phyloP scores from a whole-genome alignment of 2,888 invertebrate species.

The Protophormia terraenovae region DNA sequence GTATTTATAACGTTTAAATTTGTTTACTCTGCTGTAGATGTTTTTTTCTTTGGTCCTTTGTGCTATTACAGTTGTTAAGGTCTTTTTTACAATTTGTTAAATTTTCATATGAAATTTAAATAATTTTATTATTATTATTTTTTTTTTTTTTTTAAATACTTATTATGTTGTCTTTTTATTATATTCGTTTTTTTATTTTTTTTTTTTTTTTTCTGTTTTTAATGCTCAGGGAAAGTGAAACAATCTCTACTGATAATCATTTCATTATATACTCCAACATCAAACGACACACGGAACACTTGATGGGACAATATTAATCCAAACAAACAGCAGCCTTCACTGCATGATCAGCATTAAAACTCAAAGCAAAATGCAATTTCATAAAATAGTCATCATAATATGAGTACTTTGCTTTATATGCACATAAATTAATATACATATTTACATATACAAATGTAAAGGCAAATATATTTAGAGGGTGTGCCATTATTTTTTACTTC shows the following conservation, averaged over 20 bases:
- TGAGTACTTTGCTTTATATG: background rate
- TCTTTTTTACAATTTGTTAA: background rate
- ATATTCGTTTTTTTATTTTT: background rate
- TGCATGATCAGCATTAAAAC: constrained; percentile 42
- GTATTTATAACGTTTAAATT: constrained; percentile 1
- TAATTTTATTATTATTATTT: background rate
- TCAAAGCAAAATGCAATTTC: constrained; percentile 29
- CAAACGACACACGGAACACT: constrained; percentile 22
- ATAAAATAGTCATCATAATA: constrained; percentile 13
- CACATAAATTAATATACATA: background rate
- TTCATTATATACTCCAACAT: constrained; percentile 51
- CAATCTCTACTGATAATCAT: constrained; percentile 40
- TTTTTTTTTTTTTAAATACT: constrained; percentile 12
- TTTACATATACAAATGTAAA: background rate
- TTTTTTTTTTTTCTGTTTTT: background rate
- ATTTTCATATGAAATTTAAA: background rate
- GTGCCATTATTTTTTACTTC: too few relatives aligned
- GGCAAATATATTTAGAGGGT: background rate
- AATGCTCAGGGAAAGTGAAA: constrained; percentile 17
- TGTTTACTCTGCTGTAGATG: background rate
- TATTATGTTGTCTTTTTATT: background rate
- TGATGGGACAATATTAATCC: constrained; percentile 29
- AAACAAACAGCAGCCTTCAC: background rate
- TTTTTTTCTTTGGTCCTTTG: background rate
- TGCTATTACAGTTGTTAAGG: background rate